Evolutionary conservation across 2,797 vertebrate species (phyloP).

Genomic region (Xenopus petersii): DNA sequence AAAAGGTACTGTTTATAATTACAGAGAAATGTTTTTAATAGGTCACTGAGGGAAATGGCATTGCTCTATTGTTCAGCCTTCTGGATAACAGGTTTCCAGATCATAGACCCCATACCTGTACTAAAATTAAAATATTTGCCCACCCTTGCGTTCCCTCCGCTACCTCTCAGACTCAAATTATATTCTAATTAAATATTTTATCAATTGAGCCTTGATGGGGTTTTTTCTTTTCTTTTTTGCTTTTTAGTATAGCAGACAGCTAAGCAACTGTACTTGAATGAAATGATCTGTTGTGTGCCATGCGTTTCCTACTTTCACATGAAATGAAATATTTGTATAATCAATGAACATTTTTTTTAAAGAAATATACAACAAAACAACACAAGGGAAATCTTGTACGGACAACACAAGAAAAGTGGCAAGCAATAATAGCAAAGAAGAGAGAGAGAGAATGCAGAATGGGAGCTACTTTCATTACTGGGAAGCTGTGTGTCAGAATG

Average conservation of each 20-base stretch:
- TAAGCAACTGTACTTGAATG: neutral
- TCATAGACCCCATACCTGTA: too few species aligned
- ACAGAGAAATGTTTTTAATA: neutral
- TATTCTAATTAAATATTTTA: too few species aligned
- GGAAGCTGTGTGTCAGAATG: constrained; percentile 68
- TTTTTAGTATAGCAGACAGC: neutral
- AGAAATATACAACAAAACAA: constrained; percentile 80
- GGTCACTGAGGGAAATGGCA: neutral
- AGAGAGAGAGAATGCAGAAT: constrained; percentile 63
- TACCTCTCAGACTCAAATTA: too few species aligned
- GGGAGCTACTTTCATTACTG: constrained; percentile 79
- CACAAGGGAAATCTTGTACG: constrained; percentile 79
- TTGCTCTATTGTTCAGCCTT: neutral
- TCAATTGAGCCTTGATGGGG: too few species aligned
- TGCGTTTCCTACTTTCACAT: constrained; percentile 71
- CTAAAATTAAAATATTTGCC: too few species aligned
- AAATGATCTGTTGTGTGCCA: constrained; percentile 67
- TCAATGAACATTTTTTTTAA: constrained; percentile 73
- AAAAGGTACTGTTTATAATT: too few species aligned
- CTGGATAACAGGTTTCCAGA: too few species aligned
- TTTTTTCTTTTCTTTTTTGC: too few species aligned
- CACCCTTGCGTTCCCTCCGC: too few species aligned
- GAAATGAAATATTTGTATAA: constrained; percentile 80
- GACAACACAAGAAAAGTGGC: constrained; percentile 78
- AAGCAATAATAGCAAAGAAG: constrained; percentile 75